A percentile compares a stretch with the other conserved stretches of the same genome.
Conservation (phyloP, 2,888 invertebrate species). For the Pristionchus exspectatus region DNA sequence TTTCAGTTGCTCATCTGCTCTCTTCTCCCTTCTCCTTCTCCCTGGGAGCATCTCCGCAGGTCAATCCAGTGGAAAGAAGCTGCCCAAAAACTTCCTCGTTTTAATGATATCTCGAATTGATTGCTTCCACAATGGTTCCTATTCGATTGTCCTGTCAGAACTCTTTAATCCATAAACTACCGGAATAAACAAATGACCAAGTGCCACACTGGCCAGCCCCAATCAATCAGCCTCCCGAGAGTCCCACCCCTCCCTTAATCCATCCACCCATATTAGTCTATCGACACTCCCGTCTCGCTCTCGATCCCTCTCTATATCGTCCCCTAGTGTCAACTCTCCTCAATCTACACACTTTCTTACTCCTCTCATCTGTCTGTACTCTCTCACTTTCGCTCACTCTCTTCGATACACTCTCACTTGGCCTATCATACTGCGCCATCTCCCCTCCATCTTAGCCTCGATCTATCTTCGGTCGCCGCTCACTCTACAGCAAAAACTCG, state of each 20-base stretch:
- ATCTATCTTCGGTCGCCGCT: background rate
- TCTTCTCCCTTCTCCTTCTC: slow-evolving; percentile 4
- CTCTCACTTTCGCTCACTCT: background rate
- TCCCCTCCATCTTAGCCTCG: background rate
- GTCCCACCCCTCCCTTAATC: background rate
- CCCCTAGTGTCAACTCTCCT: background rate
- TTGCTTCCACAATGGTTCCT: background rate
- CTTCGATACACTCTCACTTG: background rate
- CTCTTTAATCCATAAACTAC: background rate
- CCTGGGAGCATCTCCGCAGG: slow-evolving; percentile 35
- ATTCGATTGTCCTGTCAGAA: too few species aligned
- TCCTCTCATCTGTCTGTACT: background rate
- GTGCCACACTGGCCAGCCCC: background rate
- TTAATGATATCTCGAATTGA: background rate
- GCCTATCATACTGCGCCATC: slow-evolving; percentile 14
- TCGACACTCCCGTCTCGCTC: slow-evolving; percentile 24
- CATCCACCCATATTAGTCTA: slow-evolving; percentile 43
- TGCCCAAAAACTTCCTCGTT: background rate
- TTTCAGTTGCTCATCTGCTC: slow-evolving; percentile 46
- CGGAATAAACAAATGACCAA: background rate
- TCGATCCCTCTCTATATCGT: background rate
- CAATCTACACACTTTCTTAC: background rate
- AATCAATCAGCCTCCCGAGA: background rate
- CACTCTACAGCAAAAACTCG: slow-evolving; percentile 36
- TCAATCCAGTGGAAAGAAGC: slow-evolving; percentile 37